A percentile compares a stretch with the other conserved stretches of the same genome.
phyloP scores from a whole-genome alignment of 2,113 vertebrate genomes.

The Hiodon tergisus region DNA sequence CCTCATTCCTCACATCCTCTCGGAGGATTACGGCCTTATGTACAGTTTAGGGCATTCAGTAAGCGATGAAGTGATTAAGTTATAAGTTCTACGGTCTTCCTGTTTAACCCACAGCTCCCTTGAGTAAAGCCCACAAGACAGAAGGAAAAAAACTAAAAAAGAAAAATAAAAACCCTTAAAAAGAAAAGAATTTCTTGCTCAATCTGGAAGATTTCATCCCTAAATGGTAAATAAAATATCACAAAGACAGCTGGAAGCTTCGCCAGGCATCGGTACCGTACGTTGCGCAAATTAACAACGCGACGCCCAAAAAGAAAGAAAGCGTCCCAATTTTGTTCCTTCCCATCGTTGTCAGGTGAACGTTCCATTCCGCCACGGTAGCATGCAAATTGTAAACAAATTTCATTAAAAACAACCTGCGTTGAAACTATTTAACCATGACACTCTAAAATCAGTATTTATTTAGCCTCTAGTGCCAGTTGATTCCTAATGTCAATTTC shows the following conservation, averaged over 20 bases:
- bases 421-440: conserved; percentile 35
- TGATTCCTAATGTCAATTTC: conserved; percentile 34
- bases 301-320: not conserved
- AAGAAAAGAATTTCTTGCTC: not conserved
- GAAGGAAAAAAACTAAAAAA: conserved; percentile 7
- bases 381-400: conserved; percentile 23
- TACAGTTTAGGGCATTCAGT: conserved; percentile 25
- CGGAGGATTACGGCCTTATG: conserved; percentile 28
- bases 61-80: conserved; percentile 31
- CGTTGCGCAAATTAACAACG: no score
- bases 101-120: conserved; percentile 45
- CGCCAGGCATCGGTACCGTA: not conserved
- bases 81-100: conserved; percentile 24
- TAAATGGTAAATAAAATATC: conserved; percentile 18
- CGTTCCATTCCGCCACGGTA: conserved; percentile 1
- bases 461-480: conserved; percentile 15
- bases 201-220: conserved; percentile 3
- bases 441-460: not conserved
- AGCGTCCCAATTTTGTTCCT: not conserved
- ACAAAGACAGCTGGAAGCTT: conserved; percentile 19
- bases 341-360: not conserved
- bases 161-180: conserved; percentile 26
- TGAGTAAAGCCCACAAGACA: conserved; percentile 36
- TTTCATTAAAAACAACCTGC: conserved; percentile 9
- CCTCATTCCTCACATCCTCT: conserved; percentile 25